Evolutionary conservation across 2,113 vertebrate species (phyloP), one percentile per base, ranked within the genome.

Genomic region (Larimichthys crocea): DNA sequence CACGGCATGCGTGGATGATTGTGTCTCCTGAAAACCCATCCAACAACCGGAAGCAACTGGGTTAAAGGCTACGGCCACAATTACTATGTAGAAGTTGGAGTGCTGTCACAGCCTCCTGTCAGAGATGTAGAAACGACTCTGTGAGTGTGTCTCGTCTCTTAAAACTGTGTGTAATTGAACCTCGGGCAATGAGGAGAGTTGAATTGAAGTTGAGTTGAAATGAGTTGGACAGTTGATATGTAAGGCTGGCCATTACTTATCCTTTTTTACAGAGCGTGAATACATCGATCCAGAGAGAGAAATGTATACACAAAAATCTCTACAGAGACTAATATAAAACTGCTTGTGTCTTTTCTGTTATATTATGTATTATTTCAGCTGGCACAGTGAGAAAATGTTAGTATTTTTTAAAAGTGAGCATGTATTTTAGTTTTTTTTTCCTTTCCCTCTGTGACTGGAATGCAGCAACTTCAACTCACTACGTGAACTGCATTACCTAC

Each of bases 1-100:
- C 76, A 75, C 46, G 31, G 79, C 76, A 49, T 81, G 74, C 86
- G 60, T 59, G 53, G 35, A 80, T 78, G 67, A 19, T 68, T 79
- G 57, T 57, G 67, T 82, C 79, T 79, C 79, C 62, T 80, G 63
- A 78, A 90, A 85, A 68, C 60, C n/a, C 22, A 26, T 79, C 80
- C 84, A 67, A 78, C 73, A 83, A 64, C 76, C 74, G 74, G 84
- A 90, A 89, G 80, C 84, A 87, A 31, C 71, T 82, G 72, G 69
- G 88, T 85, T 87, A 79, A 89, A 92, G 49, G 79, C 79, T 59
- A 59, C 42, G 65, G 72, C 87, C 90, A 91, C 83, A 91, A 86
- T 93, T 88, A 55, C 82, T 88, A 84, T 88, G 87, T 88, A 74
- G 80, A 65, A 76, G 63, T 56, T 69, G 35, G 60, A 64, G 69